Conservation (phyloP, 2,888 invertebrate genomes). For the Icerya purchasi region DNA sequence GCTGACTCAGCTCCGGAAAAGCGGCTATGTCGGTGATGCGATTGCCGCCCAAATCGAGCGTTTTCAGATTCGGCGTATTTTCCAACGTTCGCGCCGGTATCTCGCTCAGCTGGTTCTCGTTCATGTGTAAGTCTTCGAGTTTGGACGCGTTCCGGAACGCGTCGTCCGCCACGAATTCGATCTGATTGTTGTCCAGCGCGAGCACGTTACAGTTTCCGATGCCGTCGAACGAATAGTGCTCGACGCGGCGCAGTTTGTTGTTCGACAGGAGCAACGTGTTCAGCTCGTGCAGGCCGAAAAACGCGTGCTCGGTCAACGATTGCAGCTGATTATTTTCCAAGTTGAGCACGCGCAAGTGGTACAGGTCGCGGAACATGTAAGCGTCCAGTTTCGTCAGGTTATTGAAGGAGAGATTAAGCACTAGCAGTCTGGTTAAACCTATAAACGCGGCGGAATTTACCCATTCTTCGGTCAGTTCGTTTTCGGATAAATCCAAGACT, state of each 20-base stretch:
- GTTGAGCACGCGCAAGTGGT: constrained; percentile 55
- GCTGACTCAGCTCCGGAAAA: constrained; percentile 55
- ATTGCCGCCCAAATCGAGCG: constrained; percentile 67
- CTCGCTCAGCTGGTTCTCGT: constrained; percentile 52
- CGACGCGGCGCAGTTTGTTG: constrained; percentile 52
- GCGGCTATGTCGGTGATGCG: constrained; percentile 59
- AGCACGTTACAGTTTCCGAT: constrained; percentile 47
- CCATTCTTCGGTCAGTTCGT: constrained; percentile 62
- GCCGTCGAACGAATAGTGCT: constrained; percentile 53
- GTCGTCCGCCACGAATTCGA: constrained; percentile 48
- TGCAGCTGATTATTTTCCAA: constrained; percentile 60
- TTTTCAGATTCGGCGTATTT: constrained; percentile 52
- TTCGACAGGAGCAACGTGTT: constrained; percentile 61
- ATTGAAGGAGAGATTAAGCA: constrained; percentile 56
- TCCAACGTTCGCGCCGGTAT: constrained; percentile 45
- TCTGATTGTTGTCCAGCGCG: constrained; percentile 57
- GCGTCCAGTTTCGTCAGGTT: constrained; percentile 51
- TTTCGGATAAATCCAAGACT: constrained; percentile 53
- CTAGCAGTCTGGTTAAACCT: constrained; percentile 50
- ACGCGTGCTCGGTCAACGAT: constrained; percentile 53
- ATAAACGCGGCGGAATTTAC: constrained; percentile 59
- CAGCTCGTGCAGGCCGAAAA: constrained; percentile 50
- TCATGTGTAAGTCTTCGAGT: constrained; percentile 59
- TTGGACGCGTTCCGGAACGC: constrained; percentile 57
- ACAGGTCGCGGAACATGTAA: constrained; percentile 52